Evolutionary conservation across 2,797 vertebrate genomes (phyloP).

Genomic region (Poeciliopsis paucimaculata): DNA sequence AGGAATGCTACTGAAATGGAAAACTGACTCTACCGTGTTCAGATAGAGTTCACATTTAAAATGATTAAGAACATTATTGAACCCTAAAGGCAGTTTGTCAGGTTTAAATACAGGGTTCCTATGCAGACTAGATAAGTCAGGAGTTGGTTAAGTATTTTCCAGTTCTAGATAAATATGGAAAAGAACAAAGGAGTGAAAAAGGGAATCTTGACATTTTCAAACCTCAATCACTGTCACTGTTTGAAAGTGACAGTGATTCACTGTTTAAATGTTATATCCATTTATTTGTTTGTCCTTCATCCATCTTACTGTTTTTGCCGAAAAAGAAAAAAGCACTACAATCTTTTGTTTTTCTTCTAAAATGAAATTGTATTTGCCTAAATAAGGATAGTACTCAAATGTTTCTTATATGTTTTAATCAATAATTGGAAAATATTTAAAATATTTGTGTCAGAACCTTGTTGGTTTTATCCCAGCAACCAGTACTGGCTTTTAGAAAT

Average conservation of each 20-base stretch:
- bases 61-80: conserved; percentile 41
- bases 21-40: conserved; percentile 44
- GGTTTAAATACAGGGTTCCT: background rate
- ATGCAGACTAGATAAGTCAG: background rate
- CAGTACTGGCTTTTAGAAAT: background rate
- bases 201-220: background rate
- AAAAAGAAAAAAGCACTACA: background rate
- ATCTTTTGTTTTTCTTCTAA: background rate
- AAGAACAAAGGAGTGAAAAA: conserved; percentile 29
- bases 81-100: conserved; percentile 11
- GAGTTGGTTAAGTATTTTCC: background rate
- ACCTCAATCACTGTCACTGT: background rate
- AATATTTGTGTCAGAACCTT: conserved; percentile 1
- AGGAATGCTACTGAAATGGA: conserved; percentile 31
- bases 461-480: background rate
- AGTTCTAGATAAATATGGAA: background rate
- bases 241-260: too few species aligned
- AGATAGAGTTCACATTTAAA: conserved; percentile 29
- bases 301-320: background rate
- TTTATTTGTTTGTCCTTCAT: background rate
- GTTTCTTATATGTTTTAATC: background rate
- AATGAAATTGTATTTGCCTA: background rate
- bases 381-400: background rate
- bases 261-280: background rate
- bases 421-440: background rate